phyloP scores from a whole-genome alignment of 2,113 vertebrate genomes.

The Peromyscus leucopus region DNA sequence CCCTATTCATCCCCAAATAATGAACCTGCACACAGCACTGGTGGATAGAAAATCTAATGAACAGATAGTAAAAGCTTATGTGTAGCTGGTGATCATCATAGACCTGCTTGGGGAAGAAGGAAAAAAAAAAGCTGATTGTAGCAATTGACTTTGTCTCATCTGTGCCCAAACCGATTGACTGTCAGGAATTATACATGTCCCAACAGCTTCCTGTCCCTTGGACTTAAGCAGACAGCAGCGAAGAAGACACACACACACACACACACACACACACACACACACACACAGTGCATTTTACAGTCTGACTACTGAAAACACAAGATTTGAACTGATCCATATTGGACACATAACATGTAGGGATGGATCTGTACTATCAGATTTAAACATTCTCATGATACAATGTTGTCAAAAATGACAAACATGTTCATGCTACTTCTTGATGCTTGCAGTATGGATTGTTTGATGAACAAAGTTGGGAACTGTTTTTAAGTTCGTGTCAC shows the following conservation, averaged over 20 bases:
- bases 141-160: neutral
- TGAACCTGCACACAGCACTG: neutral
- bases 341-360: neutral
- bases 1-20: neutral
- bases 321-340: neutral
- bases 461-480: neutral
- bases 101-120: neutral
- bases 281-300: neutral
- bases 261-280: conserved; percentile 15
- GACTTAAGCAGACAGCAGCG: neutral
- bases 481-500: neutral
- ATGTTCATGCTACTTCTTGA: conserved; percentile 46
- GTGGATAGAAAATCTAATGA: neutral
- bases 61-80: neutral
- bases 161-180: neutral
- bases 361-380: neutral
- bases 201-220: neutral
- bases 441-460: neutral
- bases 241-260: neutral
- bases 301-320: neutral
- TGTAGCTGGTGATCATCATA: neutral
- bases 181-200: neutral
- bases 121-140: neutral
- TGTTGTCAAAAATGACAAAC: neutral
- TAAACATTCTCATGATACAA: neutral